These are phyloP conservation scores for Octodon degus DNA, from an alignment of 2,113 vertebrate genomes.

Conservation along the genomic window DNA sequence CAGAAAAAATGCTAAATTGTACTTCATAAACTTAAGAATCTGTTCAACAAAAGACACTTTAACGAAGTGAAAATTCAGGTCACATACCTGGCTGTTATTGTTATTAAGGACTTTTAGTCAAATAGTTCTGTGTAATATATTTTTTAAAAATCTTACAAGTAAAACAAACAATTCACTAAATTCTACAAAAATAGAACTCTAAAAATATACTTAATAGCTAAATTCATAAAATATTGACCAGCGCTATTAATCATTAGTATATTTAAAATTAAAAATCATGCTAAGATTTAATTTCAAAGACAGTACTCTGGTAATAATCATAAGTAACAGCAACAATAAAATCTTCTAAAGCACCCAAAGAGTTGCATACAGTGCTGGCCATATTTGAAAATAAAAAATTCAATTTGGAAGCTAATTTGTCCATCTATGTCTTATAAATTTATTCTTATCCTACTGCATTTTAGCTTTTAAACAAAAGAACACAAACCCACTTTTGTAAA, in stretches of 20 bases:
- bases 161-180: not conserved
- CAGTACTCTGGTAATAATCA: not conserved
- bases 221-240: constrained; percentile 5
- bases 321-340: not conserved
- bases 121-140: not conserved
- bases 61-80: not conserved
- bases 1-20: not conserved
- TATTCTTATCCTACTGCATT: too few species aligned
- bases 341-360: not conserved
- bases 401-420: not conserved
- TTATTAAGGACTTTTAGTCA: not conserved
- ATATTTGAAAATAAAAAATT: not conserved
- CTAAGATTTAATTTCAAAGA: not conserved
- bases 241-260: not conserved
- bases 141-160: not conserved
- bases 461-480: not conserved
- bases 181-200: not conserved
- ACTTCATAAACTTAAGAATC: not conserved
- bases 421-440: not conserved
- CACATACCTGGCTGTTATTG: not conserved
- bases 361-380: not conserved
- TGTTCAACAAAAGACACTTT: not conserved
- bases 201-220: not conserved
- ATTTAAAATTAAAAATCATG: not conserved
- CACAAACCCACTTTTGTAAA: not conserved